phyloP scores from a whole-genome alignment of 2,888 invertebrate genomes.

The Antheraea assamensis region DNA sequence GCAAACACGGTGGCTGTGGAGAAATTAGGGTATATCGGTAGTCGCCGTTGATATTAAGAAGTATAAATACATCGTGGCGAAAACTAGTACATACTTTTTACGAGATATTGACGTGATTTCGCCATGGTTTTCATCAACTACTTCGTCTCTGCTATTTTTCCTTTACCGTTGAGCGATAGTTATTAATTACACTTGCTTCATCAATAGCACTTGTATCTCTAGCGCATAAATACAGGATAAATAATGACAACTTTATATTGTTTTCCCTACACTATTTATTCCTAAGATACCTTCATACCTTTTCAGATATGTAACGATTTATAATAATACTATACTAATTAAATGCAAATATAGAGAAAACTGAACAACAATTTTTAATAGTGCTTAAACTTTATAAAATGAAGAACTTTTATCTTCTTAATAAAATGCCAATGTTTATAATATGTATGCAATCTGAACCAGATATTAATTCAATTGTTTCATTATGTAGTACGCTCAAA shows the following conservation, averaged over 20 bases:
- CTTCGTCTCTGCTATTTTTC: not conserved
- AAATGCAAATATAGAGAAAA: not conserved
- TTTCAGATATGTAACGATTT: not conserved
- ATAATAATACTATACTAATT: not conserved
- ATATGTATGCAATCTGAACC: not conserved
- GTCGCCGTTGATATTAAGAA: not conserved
- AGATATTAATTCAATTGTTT: not conserved
- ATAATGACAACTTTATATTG: not conserved
- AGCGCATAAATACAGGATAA: not conserved
- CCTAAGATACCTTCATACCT: not conserved
- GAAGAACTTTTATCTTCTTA: too few species aligned
- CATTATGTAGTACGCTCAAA: conserved; percentile 4
- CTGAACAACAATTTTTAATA: not conserved
- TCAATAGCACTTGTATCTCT: not conserved
- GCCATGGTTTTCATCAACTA: not conserved
- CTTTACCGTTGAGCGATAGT: not conserved
- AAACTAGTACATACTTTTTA: not conserved
- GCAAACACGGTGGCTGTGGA: not conserved
- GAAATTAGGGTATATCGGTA: not conserved
- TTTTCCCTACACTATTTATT: not conserved
- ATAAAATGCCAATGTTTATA: not conserved
- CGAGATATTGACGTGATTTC: not conserved
- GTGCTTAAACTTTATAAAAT: too few species aligned
- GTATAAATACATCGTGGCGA: not conserved
- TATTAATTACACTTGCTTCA: not conserved